These are phyloP conservation scores for Morpho helenor DNA, from an alignment of 2,888 invertebrate genomes.

Conservation along the genomic window DNA sequence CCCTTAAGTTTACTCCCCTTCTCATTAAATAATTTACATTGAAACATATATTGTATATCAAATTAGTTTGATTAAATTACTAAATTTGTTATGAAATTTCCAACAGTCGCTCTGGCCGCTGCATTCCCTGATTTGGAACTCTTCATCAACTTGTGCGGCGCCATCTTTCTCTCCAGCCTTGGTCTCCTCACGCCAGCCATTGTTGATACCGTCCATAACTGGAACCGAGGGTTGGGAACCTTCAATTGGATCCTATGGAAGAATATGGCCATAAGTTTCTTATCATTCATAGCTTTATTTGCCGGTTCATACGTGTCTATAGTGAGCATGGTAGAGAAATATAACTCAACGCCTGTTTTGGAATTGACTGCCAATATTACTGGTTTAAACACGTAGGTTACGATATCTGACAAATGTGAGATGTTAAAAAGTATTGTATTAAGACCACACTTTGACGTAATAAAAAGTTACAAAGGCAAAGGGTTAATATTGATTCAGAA, in stretches of 20 bases:
- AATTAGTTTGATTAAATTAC: too few relatives aligned
- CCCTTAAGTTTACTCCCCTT: too few relatives aligned
- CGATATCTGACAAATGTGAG: too few relatives aligned
- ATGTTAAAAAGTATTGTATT: neutral
- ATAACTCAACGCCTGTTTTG: slow-evolving; percentile 19
- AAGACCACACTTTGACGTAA: neutral
- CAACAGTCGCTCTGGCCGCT: slow-evolving; percentile 84
- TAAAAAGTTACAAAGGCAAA: too few relatives aligned
- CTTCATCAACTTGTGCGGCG: slow-evolving; percentile 92
- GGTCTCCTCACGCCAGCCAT: slow-evolving; percentile 88
- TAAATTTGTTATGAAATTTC: too few relatives aligned
- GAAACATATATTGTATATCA: too few relatives aligned
- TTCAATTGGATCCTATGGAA: slow-evolving; percentile 85
- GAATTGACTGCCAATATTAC: slow-evolving; percentile 15
- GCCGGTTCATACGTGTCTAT: slow-evolving; percentile 66
- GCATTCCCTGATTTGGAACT: slow-evolving; percentile 90
- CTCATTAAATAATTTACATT: too few relatives aligned
- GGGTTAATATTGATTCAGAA: too few relatives aligned
- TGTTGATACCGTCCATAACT: slow-evolving; percentile 85
- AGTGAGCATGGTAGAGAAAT: slow-evolving; percentile 52
- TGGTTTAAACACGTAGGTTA: slow-evolving; percentile 6
- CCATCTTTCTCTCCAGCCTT: slow-evolving; percentile 84
- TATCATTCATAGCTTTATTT: slow-evolving; percentile 58
- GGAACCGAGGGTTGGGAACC: slow-evolving; percentile 80
- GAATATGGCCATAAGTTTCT: slow-evolving; percentile 72